phyloP scores from a whole-genome alignment of 2,888 invertebrate genomes.

The Plebejus anna region DNA sequence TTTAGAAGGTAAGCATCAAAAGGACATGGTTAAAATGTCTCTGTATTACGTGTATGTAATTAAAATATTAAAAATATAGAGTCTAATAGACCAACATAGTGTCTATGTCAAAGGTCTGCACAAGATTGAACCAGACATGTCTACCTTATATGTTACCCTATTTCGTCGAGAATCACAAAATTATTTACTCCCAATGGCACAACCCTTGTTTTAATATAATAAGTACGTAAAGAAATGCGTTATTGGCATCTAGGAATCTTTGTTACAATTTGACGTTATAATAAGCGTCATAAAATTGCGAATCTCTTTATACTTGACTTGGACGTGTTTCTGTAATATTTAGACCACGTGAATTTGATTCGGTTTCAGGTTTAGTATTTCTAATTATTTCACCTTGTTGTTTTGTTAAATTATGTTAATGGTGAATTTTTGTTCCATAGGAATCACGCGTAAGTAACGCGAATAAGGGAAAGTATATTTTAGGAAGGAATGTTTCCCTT shows the following conservation, averaged over 20 bases:
- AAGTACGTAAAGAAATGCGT: neutral
- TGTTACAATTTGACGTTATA: neutral
- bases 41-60: conserved; percentile 7
- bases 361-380: conserved; percentile 40
- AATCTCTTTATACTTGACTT: neutral
- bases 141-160: conserved; percentile 8
- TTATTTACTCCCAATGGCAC: neutral
- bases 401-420: conserved; percentile 57
- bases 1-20: conserved; percentile 86
- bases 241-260: neutral
- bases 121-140: neutral
- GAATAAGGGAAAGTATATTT: conserved; percentile 59
- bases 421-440: conserved; percentile 75
- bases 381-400: conserved; percentile 43
- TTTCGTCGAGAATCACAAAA: conserved; percentile 14
- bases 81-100: neutral
- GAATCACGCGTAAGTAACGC: conserved; percentile 78
- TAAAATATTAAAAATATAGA: conserved; percentile 5
- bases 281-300: neutral
- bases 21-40: neutral
- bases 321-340: neutral
- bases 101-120: neutral
- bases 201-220: neutral
- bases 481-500: conserved; percentile 60
- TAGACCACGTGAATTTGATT: conserved; percentile 34